phyloP scores from a whole-genome alignment of 2,113 vertebrate genomes.

The Dolichallabes microphthalmus region DNA sequence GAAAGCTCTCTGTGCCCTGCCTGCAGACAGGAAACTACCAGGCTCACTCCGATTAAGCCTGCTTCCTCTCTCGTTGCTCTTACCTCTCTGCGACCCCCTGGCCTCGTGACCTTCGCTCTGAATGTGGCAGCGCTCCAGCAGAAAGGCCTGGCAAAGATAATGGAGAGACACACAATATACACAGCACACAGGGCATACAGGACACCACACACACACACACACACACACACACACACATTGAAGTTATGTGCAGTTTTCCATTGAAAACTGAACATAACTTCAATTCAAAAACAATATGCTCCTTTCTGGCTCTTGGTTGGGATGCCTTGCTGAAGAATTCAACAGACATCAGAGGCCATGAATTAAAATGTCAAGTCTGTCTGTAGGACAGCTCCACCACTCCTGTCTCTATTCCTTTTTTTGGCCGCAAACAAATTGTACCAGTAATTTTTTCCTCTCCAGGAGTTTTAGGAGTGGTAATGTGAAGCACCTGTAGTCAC shows the following conservation, averaged over 20 bases:
- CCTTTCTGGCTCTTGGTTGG: constrained; percentile 64
- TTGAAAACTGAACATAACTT: constrained; percentile 60
- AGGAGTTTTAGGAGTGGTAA: constrained; percentile 72
- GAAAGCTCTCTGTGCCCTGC: constrained; percentile 71
- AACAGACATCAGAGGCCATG: constrained; percentile 67
- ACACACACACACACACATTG: constrained; percentile 54
- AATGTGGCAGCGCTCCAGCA: constrained; percentile 58
- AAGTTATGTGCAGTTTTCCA: too few species aligned
- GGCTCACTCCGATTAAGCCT: constrained; percentile 74
- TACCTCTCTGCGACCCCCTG: constrained; percentile 68
- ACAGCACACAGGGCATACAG: constrained; percentile 32
- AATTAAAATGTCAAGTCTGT: constrained; percentile 68
- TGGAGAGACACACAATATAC: constrained; percentile 52
- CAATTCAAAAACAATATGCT: constrained; percentile 72
- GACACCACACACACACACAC: constrained; percentile 49
- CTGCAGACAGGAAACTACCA: constrained; percentile 76
- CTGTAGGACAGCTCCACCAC: constrained; percentile 50
- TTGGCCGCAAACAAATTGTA: constrained; percentile 64
- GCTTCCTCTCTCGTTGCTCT: constrained; percentile 69
- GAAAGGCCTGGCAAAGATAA: constrained; percentile 39
- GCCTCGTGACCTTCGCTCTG: constrained; percentile 60
- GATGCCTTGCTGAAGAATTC: constrained; percentile 68
- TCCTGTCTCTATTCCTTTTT: constrained; percentile 30
- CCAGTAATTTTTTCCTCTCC: constrained; percentile 71
- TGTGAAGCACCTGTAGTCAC: constrained; percentile 75